Percentiles rank a stretch among this genome's conserved stretches.
Conservation (phyloP, 2,113 vertebrate genomes). For the Meles meles region DNA sequence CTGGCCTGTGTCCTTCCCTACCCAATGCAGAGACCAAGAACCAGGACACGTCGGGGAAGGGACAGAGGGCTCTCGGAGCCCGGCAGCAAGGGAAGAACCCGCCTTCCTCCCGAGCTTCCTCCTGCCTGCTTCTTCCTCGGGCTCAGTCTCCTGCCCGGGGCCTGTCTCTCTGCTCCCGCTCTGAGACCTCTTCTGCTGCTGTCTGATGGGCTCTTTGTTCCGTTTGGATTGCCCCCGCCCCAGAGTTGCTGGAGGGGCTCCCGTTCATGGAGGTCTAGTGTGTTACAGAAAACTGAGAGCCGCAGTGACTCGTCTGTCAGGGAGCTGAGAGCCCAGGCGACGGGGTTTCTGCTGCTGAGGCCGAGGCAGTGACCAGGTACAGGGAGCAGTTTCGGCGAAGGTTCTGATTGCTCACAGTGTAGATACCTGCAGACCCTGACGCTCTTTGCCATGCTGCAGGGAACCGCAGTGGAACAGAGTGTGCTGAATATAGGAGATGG, state of each 20-base stretch:
- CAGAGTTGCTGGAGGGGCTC: too few species aligned
- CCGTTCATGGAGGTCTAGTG: neutral
- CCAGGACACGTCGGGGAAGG: rapidly evolving
- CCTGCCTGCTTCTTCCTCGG: rapidly evolving
- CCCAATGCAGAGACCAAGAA: neutral
- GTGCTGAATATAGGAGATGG: neutral
- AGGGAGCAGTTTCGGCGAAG: neutral
- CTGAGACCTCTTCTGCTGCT: neutral
- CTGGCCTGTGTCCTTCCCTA: too few species aligned
- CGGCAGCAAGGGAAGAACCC: neutral
- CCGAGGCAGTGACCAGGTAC: too few species aligned
- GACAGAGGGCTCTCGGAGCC: rapidly evolving
- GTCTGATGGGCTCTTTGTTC: neutral
- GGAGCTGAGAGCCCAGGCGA: neutral
- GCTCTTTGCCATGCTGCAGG: neutral
- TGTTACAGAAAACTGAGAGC: neutral
- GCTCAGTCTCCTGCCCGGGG: neutral
- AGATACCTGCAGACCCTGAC: too few species aligned
- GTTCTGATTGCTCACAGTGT: neutral
- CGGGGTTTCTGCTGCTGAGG: too few species aligned
- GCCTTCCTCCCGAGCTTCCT: neutral
- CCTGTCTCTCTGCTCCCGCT: neutral
- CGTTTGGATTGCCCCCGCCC: neutral
- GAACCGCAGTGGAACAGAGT: neutral
- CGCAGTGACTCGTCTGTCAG: neutral